Conservation (phyloP, 2,113 vertebrate genomes). For the Anguilla japonica region DNA sequence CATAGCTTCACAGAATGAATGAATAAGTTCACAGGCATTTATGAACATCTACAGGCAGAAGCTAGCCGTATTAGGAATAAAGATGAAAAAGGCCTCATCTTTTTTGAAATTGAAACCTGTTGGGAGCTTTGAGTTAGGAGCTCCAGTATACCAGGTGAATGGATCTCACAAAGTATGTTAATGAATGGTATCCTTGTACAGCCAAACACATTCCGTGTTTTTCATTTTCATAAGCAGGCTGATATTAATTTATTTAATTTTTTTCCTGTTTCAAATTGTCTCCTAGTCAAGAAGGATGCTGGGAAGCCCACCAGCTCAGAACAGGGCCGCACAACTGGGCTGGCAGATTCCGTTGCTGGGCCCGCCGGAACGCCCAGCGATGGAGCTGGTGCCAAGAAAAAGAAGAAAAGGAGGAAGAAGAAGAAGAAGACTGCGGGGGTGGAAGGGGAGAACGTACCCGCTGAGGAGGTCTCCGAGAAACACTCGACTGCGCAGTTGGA, state of each 20-base stretch:
- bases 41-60: no score
- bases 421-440: slow-evolving; percentile 6
- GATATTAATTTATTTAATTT: not conserved
- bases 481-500: not conserved
- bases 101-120: no score
- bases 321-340: not conserved
- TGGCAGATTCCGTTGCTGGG: not conserved
- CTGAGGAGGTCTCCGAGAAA: not conserved
- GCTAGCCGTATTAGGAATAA: no score
- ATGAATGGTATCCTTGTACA: not conserved
- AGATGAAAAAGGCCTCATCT: no score
- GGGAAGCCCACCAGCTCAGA: not conserved
- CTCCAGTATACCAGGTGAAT: not conserved
- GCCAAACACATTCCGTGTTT: no score
- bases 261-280: not conserved
- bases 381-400: slow-evolving; percentile 32
- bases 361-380: not conserved
- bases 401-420: slow-evolving; percentile 48
- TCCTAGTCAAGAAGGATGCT: not conserved
- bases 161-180: not conserved
- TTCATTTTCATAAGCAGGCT: not conserved
- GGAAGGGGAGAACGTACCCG: not conserved
- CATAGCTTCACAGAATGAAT: no score
- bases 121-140: not conserved
- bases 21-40: no score